Evolutionary conservation across 2,888 invertebrate genomes (phyloP).

Genomic region (Perithous albicinctus): DNA sequence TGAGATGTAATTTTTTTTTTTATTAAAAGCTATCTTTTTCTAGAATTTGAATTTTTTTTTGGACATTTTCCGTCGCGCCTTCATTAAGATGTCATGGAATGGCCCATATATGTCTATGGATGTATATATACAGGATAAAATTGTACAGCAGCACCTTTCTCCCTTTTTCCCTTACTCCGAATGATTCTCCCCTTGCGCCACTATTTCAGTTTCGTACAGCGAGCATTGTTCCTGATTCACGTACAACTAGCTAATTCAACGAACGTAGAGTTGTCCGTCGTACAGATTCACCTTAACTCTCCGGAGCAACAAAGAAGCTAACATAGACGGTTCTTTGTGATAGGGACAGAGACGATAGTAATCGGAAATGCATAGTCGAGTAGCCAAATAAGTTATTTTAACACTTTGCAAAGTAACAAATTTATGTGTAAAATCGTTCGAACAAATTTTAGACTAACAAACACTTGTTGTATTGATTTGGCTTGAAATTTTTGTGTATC

Average conservation of each 20-base stretch:
- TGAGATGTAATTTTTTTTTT: no score
- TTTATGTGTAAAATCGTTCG: no score
- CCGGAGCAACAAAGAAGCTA: not conserved
- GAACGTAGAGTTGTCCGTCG: conserved; percentile 33
- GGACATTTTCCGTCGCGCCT: no score
- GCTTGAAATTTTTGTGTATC: no score
- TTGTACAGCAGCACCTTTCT: conserved; percentile 12
- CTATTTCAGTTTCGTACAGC: conserved; percentile 32
- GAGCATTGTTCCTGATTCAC: conserved; percentile 57
- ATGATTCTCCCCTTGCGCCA: conserved; percentile 2
- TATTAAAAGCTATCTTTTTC: no score
- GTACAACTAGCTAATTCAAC: conserved; percentile 57
- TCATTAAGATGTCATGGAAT: no score
- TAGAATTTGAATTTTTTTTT: no score
- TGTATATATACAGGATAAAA: conserved; percentile 2
- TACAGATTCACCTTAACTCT: conserved; percentile 34
- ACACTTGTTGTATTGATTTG: no score
- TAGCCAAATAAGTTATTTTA: not conserved
- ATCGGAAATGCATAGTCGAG: conserved; percentile 1
- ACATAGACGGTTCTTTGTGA: not conserved
- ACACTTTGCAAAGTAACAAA: no score
- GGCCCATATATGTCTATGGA: conserved; percentile 5
- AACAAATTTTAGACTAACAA: no score
- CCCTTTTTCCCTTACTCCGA: not conserved
- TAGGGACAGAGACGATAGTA: not conserved